Conservation (phyloP, 2,113 vertebrate species). For the Tenebrosternarchus preto region DNA sequence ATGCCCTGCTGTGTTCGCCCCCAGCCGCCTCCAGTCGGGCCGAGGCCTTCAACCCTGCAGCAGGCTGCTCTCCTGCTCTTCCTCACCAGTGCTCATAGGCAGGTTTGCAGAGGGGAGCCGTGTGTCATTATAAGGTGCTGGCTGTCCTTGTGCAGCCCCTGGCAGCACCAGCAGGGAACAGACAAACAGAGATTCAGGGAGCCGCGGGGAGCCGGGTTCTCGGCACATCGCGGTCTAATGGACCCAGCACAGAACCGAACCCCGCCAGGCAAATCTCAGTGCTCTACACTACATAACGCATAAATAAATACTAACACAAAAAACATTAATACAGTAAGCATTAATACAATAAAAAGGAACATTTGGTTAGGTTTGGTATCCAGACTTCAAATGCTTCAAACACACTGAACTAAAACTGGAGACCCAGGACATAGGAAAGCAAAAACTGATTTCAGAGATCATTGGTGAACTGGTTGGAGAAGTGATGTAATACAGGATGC, state of each 20-base stretch:
- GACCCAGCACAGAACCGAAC: constrained; percentile 46
- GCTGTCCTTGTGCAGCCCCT: constrained; percentile 2
- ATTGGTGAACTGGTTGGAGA: too few relatives aligned
- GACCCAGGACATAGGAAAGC: too few relatives aligned
- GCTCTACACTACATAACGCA: too few relatives aligned
- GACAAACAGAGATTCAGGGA: constrained; percentile 1
- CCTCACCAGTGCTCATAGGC: not conserved
- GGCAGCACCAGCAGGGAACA: constrained; percentile 1
- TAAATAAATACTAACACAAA: too few relatives aligned
- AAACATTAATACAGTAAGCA: too few relatives aligned
- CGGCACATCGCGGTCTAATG: constrained; percentile 52
- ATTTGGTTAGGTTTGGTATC: too few relatives aligned
- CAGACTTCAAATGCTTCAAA: too few relatives aligned
- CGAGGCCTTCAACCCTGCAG: not conserved
- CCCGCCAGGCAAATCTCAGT: too few relatives aligned
- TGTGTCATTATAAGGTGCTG: constrained; percentile 40
- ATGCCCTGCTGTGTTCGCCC: not conserved
- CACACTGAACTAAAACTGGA: too few relatives aligned
- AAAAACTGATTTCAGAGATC: not conserved
- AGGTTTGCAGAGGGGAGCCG: not conserved
- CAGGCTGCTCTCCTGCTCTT: not conserved
- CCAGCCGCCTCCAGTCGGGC: not conserved
- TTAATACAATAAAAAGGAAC: too few relatives aligned
- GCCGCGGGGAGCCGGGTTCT: constrained; percentile 39
- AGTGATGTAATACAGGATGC: too few relatives aligned